Conservation (phyloP, 2,888 invertebrate genomes). For the Labia minor region DNA sequence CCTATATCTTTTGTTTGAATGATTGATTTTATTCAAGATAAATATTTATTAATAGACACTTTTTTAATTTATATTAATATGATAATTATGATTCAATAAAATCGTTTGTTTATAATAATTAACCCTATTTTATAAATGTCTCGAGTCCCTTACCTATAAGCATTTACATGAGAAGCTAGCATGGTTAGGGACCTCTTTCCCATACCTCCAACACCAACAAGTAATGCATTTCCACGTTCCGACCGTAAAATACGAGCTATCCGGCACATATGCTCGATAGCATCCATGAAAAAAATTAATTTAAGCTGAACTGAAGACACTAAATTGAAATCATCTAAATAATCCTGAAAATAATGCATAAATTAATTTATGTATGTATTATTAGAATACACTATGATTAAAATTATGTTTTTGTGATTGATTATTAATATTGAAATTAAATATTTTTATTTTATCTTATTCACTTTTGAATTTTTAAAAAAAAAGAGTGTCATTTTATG, state of each 20-base stretch:
- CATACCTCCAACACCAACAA: constrained; percentile 83
- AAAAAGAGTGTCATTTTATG: too few relatives aligned
- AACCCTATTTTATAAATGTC: too few relatives aligned
- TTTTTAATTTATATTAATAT: too few relatives aligned
- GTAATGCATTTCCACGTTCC: constrained; percentile 76
- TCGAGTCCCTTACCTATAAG: too few relatives aligned
- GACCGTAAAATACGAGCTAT: constrained; percentile 72
- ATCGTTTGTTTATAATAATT: too few relatives aligned
- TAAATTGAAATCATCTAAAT: constrained; percentile 73
- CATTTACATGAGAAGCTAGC: constrained; percentile 72
- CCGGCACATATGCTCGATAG: constrained; percentile 77
- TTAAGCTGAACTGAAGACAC: constrained; percentile 67
- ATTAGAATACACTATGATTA: neutral
- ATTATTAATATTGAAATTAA: constrained; percentile 13
- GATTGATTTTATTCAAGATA: too few relatives aligned
- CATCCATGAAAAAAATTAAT: constrained; percentile 79
- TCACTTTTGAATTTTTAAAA: too few relatives aligned
- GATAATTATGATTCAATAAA: too few relatives aligned
- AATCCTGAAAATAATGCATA: constrained; percentile 60
- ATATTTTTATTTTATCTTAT: constrained; percentile 13
- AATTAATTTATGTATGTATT: neutral
- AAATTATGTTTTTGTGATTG: neutral
- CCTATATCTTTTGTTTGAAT: too few relatives aligned
- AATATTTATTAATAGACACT: constrained; percentile 27
- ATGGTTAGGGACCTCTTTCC: constrained; percentile 81